Evolutionary conservation across 37 sponge, comb jelly and placozoan species (phyloP).

Genomic region (Spongilla lacustris): DNA sequence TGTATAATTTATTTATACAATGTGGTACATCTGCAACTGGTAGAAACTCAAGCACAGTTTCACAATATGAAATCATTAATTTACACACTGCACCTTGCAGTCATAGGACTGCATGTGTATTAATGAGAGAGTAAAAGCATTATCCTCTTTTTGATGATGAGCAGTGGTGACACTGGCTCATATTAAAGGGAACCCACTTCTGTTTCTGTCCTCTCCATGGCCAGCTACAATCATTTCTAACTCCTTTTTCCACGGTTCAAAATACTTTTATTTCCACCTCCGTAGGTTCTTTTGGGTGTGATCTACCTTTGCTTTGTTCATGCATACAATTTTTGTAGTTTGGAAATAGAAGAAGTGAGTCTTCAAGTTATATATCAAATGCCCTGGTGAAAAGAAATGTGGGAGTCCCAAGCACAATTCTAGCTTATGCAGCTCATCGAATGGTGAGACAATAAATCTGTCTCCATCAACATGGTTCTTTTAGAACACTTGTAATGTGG

Average conservation of each 20-base stretch:
- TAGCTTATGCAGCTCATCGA: constrained; percentile 36
- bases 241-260: constrained; percentile 36
- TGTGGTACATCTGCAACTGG: no score
- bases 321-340: constrained; percentile 12
- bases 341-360: constrained; percentile 72
- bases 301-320: constrained; percentile 70
- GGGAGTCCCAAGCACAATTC: constrained; percentile 72
- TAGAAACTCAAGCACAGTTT: no score
- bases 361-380: constrained; percentile 61
- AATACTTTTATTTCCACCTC: constrained; percentile 45
- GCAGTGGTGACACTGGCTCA: no score
- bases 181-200: no score
- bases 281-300: constrained; percentile 61
- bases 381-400: constrained; percentile 32
- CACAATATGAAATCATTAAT: no score
- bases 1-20: no score
- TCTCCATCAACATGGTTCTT: constrained; percentile 76
- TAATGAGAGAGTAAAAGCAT: no score
- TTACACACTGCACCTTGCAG: no score
- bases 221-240: constrained; percentile 12
- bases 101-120: no score
- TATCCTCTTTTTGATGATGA: no score
- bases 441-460: constrained; percentile 63
- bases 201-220: background rate
- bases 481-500: constrained; percentile 68